phyloP scores from a whole-genome alignment of 2,113 vertebrate species.

The Saccopteryx bilineata region DNA sequence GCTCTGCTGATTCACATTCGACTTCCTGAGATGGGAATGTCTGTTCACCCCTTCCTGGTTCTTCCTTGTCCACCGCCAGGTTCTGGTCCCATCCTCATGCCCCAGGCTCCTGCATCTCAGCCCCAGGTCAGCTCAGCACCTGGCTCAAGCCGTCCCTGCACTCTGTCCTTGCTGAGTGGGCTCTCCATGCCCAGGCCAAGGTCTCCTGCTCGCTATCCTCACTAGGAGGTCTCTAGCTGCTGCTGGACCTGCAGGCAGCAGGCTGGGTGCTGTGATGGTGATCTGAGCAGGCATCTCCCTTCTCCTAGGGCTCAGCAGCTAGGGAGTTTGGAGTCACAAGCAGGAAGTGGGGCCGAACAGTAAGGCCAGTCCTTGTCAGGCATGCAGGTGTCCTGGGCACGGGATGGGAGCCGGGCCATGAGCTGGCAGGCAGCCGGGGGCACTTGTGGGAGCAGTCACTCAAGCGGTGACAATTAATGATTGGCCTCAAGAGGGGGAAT shows the following conservation, averaged over 20 bases:
- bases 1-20: neutral
- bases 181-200: neutral
- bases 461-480: conserved; percentile 54
- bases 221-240: neutral
- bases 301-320: neutral
- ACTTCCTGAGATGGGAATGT: too few relatives aligned
- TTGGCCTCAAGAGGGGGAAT: neutral
- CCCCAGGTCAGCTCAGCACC: neutral
- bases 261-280: accelerated
- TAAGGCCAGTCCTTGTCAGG: neutral
- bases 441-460: conserved; percentile 27
- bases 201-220: accelerated
- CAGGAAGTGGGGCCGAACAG: neutral
- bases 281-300: neutral
- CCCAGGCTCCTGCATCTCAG: neutral
- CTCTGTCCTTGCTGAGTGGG: neutral
- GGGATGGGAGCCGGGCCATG: neutral
- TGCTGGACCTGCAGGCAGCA: neutral
- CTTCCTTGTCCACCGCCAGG: neutral
- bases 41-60: too few relatives aligned
- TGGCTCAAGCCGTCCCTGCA: neutral
- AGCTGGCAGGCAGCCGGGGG: conserved; percentile 64
- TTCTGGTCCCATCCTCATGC: accelerated
- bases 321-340: neutral
- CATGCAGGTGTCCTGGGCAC: neutral